Evolutionary conservation across 2,888 invertebrate species (phyloP), one percentile per base, ranked within the genome.

Genomic region (Gasteruption jaculator): DNA sequence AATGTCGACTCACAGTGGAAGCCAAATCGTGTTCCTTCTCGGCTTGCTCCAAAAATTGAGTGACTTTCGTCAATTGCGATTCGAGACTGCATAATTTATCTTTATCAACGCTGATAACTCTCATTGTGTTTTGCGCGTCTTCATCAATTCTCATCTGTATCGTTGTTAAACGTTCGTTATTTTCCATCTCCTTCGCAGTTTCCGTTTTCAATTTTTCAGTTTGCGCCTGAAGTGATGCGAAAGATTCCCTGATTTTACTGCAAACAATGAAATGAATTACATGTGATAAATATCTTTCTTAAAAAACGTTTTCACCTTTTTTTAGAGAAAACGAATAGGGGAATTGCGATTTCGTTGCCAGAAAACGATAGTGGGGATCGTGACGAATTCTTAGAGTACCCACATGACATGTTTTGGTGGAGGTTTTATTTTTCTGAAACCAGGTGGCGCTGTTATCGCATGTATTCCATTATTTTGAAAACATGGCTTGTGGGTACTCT

Each of bases 151-250:
- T 78, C 32, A 75, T 74, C 54, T 79, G 80, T 38, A 80, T 73
- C 57, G 79, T 72, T 0, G 79, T 77, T 2, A 85, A 60, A 49
- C 78, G 76, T 55, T 82, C 83, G 56, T 86, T 82, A 10, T 74
- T 74, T 40, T 78, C 75, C 76, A 85, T 80, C 67, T 86, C 86
- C 45, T 81, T 80, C 39, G 71, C 68, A 3, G 76, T 73, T 27
- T 80, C 74, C 54, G 84, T 85, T 61, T 82, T 85, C 0, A 83
- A 74, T 41, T 82, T 79, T 32, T 83, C 82, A 35, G 83, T 74
- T 58, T 82, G 82, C 36, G 74, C 70, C 4, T 75, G 55, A 41
- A 80, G 62, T 1, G 77, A 74, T 39, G 75, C 74, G 22, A 80
- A 77, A 30, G 76, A 74, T 40, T 81, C 79, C 52, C 77, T 76